Base-by-base conservation (phyloP, 53 echinoderm and acorn worm species). In the Stichopus horrens region DNA sequence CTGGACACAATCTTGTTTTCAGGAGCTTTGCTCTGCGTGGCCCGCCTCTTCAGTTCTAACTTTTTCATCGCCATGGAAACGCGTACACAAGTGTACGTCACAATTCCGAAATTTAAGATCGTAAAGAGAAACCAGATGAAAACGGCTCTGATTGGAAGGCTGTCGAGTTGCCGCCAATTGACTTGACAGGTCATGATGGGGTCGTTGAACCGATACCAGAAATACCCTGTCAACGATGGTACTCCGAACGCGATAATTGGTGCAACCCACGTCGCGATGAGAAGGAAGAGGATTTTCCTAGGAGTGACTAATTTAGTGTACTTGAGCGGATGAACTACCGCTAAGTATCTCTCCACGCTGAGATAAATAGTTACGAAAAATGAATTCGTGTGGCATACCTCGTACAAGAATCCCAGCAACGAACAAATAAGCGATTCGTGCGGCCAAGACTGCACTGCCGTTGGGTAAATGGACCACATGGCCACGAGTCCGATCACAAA, bases 321-420 rank as follows among this genome's bases (percentile, higher is more conserved):
- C 16, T 75, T 53, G 19, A 53, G 7, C 8, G 87, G 87, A 19
- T 74, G 87, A 57, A 87, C 74, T 7, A 87, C 87, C 6, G 87
- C 87, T 19, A 87, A 16, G 71, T 87, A 87, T 21, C 87, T 53
- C 75, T 87, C 87, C 20, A 87, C 37, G 74, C 87, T 87, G 18
- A 87, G 55, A 8, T 74, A 87, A 8, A 87, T 53, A 8, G 87
- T 74, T 55, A 87, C 54, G 75, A 87, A 87, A 21, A 55, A 87
- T 22, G 87, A 87, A 55, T 87, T 87, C 10, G 74, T 74, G 73
- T 87, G 21, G 55, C 87, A 87, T 11, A 87, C 74, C 55, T 87
- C 87, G 20, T 73, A 87, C 7, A 87, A 7, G 53, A 74, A 74
- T 9, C 87, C 87, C 57, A 52, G 19, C 23, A 87, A 37, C 13